These are phyloP conservation scores for Cuculus canorus DNA, from an alignment of 2,797 vertebrate genomes.

Conservation along the genomic window DNA sequence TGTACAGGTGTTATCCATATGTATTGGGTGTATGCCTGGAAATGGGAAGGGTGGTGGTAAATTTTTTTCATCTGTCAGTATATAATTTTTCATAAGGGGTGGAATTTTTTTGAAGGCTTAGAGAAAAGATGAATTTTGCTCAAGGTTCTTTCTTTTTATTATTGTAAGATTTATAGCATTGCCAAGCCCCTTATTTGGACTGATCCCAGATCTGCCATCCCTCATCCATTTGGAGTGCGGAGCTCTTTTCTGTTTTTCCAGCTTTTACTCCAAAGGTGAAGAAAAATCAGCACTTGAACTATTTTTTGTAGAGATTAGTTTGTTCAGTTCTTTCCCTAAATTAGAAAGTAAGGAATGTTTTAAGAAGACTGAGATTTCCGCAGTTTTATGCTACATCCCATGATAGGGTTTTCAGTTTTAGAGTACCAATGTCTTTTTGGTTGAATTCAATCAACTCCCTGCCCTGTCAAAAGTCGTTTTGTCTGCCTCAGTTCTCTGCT, in stretches of 20 bases:
- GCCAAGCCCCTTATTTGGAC: slow-evolving; percentile 34
- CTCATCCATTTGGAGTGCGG: slow-evolving; percentile 5
- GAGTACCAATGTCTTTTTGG: not conserved
- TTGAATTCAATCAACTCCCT: not conserved
- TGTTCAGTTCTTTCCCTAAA: not conserved
- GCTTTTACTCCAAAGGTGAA: slow-evolving; percentile 16
- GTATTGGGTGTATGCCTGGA: slow-evolving; percentile 47
- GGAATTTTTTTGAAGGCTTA: slow-evolving; percentile 57
- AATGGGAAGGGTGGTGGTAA: not conserved
- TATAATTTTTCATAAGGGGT: slow-evolving; percentile 53
- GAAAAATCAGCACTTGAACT: not conserved
- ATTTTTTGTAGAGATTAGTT: not conserved
- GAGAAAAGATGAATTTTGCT: slow-evolving; percentile 32
- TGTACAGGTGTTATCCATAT: slow-evolving; percentile 48
- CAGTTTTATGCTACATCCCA: not conserved
- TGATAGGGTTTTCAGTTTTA: not conserved
- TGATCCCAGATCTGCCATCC: slow-evolving; percentile 39
- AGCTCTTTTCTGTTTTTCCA: slow-evolving; percentile 20
- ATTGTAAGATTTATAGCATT: slow-evolving; percentile 48
- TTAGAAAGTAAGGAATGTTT: not conserved
- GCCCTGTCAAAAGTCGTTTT: not conserved
- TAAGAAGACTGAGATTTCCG: not conserved
- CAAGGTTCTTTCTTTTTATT: slow-evolving; percentile 46
- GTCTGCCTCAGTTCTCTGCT: not conserved
- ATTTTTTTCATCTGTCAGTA: slow-evolving; percentile 45